These are phyloP conservation scores for Phaetusa simplex DNA, from an alignment of 2,113 vertebrate genomes.

Conservation along the genomic window DNA sequence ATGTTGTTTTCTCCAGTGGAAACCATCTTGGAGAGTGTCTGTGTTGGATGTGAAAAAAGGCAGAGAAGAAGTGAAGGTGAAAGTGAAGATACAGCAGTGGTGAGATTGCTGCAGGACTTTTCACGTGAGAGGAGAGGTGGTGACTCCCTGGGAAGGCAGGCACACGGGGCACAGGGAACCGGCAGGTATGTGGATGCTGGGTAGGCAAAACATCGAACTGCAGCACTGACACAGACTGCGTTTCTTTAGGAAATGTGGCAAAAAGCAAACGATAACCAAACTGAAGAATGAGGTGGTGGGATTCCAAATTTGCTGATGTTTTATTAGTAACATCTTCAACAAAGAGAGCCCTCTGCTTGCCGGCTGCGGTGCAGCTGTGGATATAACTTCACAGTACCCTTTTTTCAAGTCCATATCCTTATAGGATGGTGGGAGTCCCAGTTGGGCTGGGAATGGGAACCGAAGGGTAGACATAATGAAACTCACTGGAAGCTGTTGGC, in stretches of 20 bases:
- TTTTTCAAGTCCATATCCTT: not conserved
- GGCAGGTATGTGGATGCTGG: not conserved
- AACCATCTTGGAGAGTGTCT: not conserved
- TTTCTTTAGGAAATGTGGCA: not conserved
- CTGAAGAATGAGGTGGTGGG: not conserved
- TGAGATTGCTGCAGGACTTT: not conserved
- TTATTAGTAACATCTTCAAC: not conserved
- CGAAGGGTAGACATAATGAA: not conserved
- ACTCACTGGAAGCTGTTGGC: not conserved
- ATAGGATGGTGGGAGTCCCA: not conserved
- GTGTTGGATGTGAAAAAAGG: not conserved
- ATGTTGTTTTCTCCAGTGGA: not conserved
- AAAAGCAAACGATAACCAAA: not conserved
- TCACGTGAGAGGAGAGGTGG: not conserved
- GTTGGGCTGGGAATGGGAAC: not conserved
- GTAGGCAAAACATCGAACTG: not conserved
- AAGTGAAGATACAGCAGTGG: not conserved
- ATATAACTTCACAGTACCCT: not conserved
- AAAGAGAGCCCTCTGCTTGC: not conserved
- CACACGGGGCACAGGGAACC: not conserved
- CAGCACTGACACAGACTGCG: not conserved
- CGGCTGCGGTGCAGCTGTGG: not conserved
- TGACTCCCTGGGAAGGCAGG: not conserved
- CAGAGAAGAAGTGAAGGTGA: not conserved
- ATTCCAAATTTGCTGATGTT: not conserved